These are phyloP conservation scores for Panzeria rudis DNA, from an alignment of 2,888 invertebrate genomes.

Conservation along the genomic window DNA sequence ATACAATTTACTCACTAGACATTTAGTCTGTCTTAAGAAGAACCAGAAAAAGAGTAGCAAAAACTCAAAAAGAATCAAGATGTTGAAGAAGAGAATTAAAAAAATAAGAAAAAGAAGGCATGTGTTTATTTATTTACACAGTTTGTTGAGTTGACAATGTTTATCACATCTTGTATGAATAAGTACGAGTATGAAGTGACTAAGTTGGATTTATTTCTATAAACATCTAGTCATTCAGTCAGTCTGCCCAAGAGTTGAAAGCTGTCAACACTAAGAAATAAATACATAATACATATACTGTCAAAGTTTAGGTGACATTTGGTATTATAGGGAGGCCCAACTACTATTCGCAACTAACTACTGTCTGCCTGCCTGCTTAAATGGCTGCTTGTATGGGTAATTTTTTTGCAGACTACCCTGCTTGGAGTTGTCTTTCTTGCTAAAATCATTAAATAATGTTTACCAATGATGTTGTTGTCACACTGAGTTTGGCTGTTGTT, in stretches of 20 bases:
- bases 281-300: slow-evolving; percentile 67
- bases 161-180: slow-evolving; percentile 58
- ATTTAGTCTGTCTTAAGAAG: slow-evolving; percentile 62
- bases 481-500: slow-evolving; percentile 42
- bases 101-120: slow-evolving; percentile 13
- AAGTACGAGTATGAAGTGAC: neutral
- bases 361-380: neutral
- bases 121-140: slow-evolving; percentile 70
- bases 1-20: slow-evolving; percentile 57
- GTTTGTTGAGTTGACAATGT: slow-evolving; percentile 70
- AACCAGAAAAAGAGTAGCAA: slow-evolving; percentile 3
- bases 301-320: slow-evolving; percentile 71
- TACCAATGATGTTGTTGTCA: slow-evolving; percentile 62
- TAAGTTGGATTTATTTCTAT: neutral
- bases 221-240: slow-evolving; percentile 1
- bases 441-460: slow-evolving; percentile 65
- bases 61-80: slow-evolving; percentile 6
- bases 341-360: slow-evolving; percentile 16
- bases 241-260: slow-evolving; percentile 47
- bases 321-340: slow-evolving; percentile 62
- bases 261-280: slow-evolving; percentile 70
- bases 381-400: neutral
- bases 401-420: slow-evolving; percentile 3
- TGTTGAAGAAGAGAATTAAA: neutral
- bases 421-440: slow-evolving; percentile 33